Base-by-base conservation (phyloP, 2,113 vertebrate species). In the Ageneiosus marmoratus region DNA sequence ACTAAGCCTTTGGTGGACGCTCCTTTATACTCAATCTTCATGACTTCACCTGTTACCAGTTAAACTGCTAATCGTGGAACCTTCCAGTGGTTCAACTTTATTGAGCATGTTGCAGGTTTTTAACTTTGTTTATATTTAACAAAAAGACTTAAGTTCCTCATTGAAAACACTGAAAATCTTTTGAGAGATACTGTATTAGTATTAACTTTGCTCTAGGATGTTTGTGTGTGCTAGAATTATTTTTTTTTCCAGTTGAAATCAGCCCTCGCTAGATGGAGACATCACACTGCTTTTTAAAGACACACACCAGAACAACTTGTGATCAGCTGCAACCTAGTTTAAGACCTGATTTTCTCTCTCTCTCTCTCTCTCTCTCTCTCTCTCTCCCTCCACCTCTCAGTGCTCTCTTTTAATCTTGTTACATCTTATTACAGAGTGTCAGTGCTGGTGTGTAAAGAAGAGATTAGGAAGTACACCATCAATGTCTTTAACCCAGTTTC, bases 191-290 rank as follows among this genome's bases (percentile, higher is more conserved):
- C n/a, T n/a, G n/a, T n/a, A n/a, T 53, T 53, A 53, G 15, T 53
- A 11, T 41, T 41, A 10, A 12, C 12, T 50, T 50, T 50, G 48
- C 55, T 58, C n/a, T 58, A 58, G n/a, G 10, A n/a, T 15, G 60
- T 20, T 34, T 67, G 16, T 9, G 20, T 4, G 20, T 37, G 29
- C n/a, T 62, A 1, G 5, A 62, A 22, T 58, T 13, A 15, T 20
- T 20, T 58, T 13, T 62, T 34, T 34, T 34, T 24, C 34, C 65
- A 44, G 34, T 11, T 69, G 7, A 69, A 48, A 48, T 72, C 74
- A 22, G 74, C 48, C 11, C 15, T 74, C 81, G 50, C 80, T 56
- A 78, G 88, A 22, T 67, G 86, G 84, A 76, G 82, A 65, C 72
- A 79, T 56, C 62, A 8, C 69, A 27, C 76, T 18, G 5, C 20